These are phyloP conservation scores for Axis porcinus DNA, from an alignment of 2,113 vertebrate genomes.

Conservation along the genomic window DNA sequence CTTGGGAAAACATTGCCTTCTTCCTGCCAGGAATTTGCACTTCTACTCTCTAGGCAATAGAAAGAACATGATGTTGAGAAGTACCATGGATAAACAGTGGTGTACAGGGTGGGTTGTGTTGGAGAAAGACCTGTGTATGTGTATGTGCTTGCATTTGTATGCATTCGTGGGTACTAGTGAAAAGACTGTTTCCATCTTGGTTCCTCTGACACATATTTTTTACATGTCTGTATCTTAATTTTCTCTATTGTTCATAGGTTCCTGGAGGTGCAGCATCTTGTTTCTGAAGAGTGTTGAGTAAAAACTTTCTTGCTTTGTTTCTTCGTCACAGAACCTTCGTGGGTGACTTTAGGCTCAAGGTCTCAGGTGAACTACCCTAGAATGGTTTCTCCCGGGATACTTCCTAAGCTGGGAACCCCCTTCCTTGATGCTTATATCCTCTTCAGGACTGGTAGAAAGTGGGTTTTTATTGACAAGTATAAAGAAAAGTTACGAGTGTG, in stretches of 20 bases:
- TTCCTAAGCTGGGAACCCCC: background rate
- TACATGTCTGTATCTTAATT: background rate
- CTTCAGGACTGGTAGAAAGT: background rate
- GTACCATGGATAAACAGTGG: background rate
- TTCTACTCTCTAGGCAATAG: background rate
- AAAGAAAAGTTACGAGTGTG: background rate
- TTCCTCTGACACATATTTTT: background rate
- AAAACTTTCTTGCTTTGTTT: background rate
- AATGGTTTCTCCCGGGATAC: background rate
- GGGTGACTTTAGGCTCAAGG: background rate
- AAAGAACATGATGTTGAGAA: background rate
- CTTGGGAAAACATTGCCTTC: background rate
- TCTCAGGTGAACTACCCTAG: background rate
- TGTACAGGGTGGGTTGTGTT: background rate
- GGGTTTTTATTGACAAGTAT: background rate
- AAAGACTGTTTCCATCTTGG: background rate
- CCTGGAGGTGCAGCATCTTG: background rate
- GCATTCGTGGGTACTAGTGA: background rate
- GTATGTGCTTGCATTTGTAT: background rate
- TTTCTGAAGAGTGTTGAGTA: background rate
- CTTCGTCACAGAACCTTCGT: background rate
- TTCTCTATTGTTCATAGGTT: background rate
- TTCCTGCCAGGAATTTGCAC: background rate
- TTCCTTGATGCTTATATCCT: background rate
- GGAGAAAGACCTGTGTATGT: background rate